Percentiles rank a stretch among this genome's conserved stretches.
These are phyloP conservation scores for Numenius arquata DNA, from an alignment of 2,113 vertebrate species.

Conservation along the genomic window DNA sequence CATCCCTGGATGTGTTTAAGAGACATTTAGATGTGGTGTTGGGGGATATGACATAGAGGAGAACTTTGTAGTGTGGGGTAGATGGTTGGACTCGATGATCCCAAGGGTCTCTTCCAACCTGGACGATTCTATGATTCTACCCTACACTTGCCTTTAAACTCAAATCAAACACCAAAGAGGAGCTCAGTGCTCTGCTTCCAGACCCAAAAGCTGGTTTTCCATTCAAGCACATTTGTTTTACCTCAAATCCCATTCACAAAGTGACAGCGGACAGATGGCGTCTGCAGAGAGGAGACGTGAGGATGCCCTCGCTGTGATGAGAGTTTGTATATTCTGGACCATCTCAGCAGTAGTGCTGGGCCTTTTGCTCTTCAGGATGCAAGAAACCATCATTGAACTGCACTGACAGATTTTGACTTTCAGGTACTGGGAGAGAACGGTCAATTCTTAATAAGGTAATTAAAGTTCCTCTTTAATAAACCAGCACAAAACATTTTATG, in stretches of 20 bases:
- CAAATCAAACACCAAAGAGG: neutral
- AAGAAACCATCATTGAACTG: neutral
- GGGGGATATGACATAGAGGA: too few species aligned
- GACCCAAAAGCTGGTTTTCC: neutral
- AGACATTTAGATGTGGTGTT: too few species aligned
- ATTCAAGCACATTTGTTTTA: neutral
- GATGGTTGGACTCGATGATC: too few species aligned
- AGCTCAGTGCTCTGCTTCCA: neutral
- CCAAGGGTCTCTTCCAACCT: too few species aligned
- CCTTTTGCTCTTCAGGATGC: neutral
- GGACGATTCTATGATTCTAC: too few species aligned
- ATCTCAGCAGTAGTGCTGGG: neutral
- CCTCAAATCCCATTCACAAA: neutral
- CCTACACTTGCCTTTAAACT: neutral
- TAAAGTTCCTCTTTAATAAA: conserved; percentile 51
- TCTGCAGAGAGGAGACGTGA: neutral
- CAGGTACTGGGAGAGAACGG: neutral
- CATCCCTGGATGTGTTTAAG: too few species aligned
- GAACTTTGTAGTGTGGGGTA: too few species aligned
- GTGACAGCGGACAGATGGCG: accelerated
- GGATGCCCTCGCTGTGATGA: accelerated
- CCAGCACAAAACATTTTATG: neutral
- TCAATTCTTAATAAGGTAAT: conserved; percentile 31
- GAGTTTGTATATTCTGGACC: neutral
- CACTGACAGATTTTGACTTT: neutral